Evolutionary conservation across 2,797 vertebrate genomes (phyloP), one percentile per base, ranked within the genome.

Genomic region (Trachops cirrhosus): DNA sequence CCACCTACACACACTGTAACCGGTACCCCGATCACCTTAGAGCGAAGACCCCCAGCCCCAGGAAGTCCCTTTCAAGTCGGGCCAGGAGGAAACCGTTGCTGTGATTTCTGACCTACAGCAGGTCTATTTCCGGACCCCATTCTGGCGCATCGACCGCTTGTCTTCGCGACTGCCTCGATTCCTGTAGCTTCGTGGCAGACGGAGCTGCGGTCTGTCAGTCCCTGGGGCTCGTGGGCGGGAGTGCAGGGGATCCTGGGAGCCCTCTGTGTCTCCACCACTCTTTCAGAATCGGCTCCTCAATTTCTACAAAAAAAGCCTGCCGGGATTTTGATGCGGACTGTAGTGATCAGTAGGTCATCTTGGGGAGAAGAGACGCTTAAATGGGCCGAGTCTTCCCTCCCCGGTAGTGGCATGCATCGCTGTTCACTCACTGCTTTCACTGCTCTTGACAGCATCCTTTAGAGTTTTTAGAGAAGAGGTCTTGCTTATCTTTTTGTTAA

Each of bases 191-290:
- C 22, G 0, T 1, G 7, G 34, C 37, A 34, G 68, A 19, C 1
- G 15, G 24, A 77, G 54, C 91, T 34, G 75, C 16, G 1, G 8
- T 34, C 44, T 4, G 6, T 46, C 48, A 3, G 18, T 14, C 57
- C 37, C 21, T 19, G 3, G 7, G 46, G 10, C 29, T 9, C 70
- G 11, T n/a, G 6, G 50, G 5, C n/a, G 9, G 46, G 16, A 29
- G 3, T 0, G 32, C 14, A 21, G 7, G 64, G 41, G 34, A 37
- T 15, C 0, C 41, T 19, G 4, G 0, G 0, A 21, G 70, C 16
- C 34, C 50, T 48, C 11, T 37, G 46, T 19, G 0, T 39, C 19
- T 34, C 44, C 8, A 26, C 1, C 3, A 1, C 39, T 16, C 48
- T 32, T 70, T 46, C 3, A 37, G 86, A 48, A 34, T 22, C 12